phyloP scores from a whole-genome alignment of 2,888 invertebrate species.

The Allolobophora icterica region DNA sequence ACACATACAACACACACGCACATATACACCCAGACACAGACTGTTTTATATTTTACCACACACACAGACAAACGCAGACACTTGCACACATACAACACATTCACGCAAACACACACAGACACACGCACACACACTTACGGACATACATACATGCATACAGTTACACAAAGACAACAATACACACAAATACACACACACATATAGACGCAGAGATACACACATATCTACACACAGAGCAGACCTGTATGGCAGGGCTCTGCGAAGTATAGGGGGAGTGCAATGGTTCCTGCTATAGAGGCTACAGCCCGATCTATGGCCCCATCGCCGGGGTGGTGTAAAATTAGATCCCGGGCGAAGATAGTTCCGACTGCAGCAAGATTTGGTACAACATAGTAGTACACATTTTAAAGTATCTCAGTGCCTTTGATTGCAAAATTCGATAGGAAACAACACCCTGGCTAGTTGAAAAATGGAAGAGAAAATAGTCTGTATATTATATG shows the following conservation, averaged over 20 bases:
- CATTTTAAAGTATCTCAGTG: no score
- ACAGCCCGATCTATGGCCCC: neutral
- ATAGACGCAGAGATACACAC: neutral
- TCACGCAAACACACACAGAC: neutral
- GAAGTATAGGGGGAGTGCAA: neutral
- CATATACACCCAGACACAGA: no score
- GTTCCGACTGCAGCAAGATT: neutral
- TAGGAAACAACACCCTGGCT: neutral
- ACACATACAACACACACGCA: no score
- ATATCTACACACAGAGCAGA: neutral
- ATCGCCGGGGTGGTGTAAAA: neutral
- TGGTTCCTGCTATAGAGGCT: neutral
- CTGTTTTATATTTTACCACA: no score
- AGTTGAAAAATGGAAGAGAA: no score
- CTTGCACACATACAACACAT: neutral
- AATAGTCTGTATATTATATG: no score
- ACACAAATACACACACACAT: neutral
- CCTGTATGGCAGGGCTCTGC: neutral
- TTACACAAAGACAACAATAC: neutral
- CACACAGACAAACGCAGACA: neutral
- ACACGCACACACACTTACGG: neutral
- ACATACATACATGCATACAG: neutral
- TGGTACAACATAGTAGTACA: neutral
- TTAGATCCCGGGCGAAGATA: neutral
- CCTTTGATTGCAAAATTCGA: neutral